Base-by-base conservation (phyloP, 2,797 vertebrate species). In the Sebastes diploproa region DNA sequence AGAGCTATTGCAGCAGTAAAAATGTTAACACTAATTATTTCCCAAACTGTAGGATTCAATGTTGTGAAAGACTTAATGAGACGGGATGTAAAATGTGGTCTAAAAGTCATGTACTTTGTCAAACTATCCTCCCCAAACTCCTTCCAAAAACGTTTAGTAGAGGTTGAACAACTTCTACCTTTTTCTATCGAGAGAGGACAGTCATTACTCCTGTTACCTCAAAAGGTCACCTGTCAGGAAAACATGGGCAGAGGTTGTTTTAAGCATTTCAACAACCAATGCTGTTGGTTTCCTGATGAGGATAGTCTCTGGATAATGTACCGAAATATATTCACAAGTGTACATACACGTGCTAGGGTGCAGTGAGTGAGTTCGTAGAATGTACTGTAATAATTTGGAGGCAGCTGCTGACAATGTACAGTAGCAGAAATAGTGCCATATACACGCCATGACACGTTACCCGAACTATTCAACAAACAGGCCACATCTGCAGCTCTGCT, bases 191-290 rank as follows among this genome's bases (percentile, higher is more conserved):
- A 74, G 55, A 63, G 9, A 78, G 20, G 50, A 52, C 38, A 23
- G 18, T 54, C 38, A 66, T 80, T 66, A 36, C 5, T 52, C 23
- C 14, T 9, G 23, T 58, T 27, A 60, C 20, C 23, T 66, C 42
- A 54, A 70, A 75, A 78, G 58, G 69, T 64, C 64, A 81, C 22
- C 42, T 78, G 56, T 70, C 56, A 71, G 27, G 32, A 68, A 68
- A 82, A 82, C 64, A 54, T 46, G 7, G 12, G 14, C 20, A 20
- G 4, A 61, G 11, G 42, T 70, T 72, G 59, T 58, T 75, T 67
- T 12, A 75, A 69, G 30, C 55, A 23, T 79, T 61, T 76, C 4
- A 64, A 54, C 30, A 64, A 59, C 14, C 14, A 50, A 2, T 30
- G 23, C 30, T 67, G 30, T 55, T 52, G 5, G 4, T 62, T 74